A percentile compares a stretch with the other conserved stretches of the same genome.
Conservation (phyloP, 1,140 invertebrate genomes). For the Pseudoatta argentina region DNA sequence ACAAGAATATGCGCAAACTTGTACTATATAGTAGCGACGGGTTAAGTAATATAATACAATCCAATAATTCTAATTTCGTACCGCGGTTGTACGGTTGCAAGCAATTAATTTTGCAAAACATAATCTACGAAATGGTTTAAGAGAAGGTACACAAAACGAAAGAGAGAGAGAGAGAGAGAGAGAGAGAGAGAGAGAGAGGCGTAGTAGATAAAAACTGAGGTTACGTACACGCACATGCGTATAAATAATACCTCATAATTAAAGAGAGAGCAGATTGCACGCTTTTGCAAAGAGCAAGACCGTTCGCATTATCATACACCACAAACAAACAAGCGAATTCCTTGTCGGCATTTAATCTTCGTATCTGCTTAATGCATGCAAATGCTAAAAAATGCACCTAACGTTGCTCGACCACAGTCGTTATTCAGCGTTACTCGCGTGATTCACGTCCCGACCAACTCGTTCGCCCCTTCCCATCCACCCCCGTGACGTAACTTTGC, state of each 20-base stretch:
- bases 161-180: too few relatives aligned
- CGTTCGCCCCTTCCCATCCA: neutral
- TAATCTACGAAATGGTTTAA: constrained; percentile 45
- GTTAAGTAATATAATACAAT: constrained; percentile 41
- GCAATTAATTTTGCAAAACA: constrained; percentile 47
- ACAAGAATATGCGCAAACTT: constrained; percentile 18
- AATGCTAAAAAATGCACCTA: constrained; percentile 66
- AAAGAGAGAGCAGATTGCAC: constrained; percentile 55
- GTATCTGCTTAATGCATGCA: constrained; percentile 62
- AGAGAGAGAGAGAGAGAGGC: neutral
- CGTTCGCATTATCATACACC: constrained; percentile 48
- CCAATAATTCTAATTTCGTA: constrained; percentile 44
- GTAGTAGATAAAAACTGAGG: constrained; percentile 32
- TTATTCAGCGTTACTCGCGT: constrained; percentile 64
- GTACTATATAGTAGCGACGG: neutral
- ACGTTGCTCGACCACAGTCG: constrained; percentile 48
- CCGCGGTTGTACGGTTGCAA: neutral
- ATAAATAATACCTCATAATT: constrained; percentile 54
- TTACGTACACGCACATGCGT: neutral
- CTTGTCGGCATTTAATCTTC: constrained; percentile 63
- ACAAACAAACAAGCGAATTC: constrained; percentile 60
- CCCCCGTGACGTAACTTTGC: constrained; percentile 26
- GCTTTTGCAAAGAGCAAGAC: constrained; percentile 36
- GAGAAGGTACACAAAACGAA: neutral
- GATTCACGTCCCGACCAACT: constrained; percentile 37